A percentile compares a stretch with the other conserved stretches of the same genome.
phyloP scores from a whole-genome alignment of 2,888 invertebrate species.

The Drosophila lutescens region DNA sequence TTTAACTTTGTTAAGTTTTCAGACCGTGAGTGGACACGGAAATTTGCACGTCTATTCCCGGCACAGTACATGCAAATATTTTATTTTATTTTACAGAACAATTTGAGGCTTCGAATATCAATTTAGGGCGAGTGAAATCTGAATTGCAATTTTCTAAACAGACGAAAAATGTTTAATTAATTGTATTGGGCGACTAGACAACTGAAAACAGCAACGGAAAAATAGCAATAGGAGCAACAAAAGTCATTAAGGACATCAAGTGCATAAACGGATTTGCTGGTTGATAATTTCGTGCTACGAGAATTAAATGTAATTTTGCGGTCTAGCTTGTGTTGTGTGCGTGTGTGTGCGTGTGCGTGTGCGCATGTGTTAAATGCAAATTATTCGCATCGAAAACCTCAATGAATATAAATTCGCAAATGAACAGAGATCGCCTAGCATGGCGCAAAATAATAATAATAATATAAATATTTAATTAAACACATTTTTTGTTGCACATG shows the following conservation, averaged over 20 bases:
- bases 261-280: conserved; percentile 20
- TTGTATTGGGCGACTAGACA: conserved; percentile 26
- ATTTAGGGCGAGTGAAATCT: not conserved
- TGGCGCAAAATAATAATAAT: conserved; percentile 44
- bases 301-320: conserved; percentile 57
- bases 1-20: not conserved
- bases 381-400: conserved; percentile 47
- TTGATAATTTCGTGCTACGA: conserved; percentile 31
- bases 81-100: conserved; percentile 1
- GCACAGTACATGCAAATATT: not conserved
- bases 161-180: conserved; percentile 27
- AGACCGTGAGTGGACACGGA: not conserved
- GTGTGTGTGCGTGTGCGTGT: conserved; percentile 26
- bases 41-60: too few relatives aligned
- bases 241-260: conserved; percentile 24
- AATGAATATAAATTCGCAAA: conserved; percentile 45
- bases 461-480: conserved; percentile 67
- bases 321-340: conserved; percentile 36
- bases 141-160: not conserved
- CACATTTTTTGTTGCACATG: conserved; percentile 34
- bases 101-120: conserved; percentile 3
- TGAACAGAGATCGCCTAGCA: conserved; percentile 27
- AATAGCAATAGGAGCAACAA: conserved; percentile 10
- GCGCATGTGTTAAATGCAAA: conserved; percentile 34
- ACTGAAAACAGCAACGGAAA: not conserved